A percentile compares a stretch with the other conserved stretches of the same genome.
These are phyloP conservation scores for Geotrupes spiniger DNA, from an alignment of 2,888 invertebrate species.

Conservation along the genomic window DNA sequence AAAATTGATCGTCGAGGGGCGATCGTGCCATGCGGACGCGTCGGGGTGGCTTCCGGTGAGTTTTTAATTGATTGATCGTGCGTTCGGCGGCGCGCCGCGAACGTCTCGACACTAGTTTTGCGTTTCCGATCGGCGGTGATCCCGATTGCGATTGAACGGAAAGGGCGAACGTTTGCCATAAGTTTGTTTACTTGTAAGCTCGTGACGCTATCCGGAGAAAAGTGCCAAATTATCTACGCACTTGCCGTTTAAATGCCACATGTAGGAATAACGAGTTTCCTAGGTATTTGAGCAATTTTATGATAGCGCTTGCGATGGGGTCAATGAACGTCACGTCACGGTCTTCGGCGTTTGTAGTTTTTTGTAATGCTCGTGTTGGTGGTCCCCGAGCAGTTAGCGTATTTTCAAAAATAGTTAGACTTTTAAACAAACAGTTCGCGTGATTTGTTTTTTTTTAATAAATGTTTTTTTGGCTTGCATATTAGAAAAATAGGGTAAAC, in stretches of 20 bases:
- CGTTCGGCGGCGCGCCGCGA: background rate
- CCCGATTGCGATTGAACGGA: no score
- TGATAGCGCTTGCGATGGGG: slow-evolving; percentile 24
- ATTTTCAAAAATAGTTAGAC: no score
- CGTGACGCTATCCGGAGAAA: background rate
- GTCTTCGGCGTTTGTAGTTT: slow-evolving; percentile 21
- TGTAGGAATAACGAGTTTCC: background rate
- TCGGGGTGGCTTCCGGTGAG: slow-evolving; percentile 7
- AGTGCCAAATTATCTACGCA: slow-evolving; percentile 5
- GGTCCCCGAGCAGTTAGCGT: background rate
- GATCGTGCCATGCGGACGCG: background rate
- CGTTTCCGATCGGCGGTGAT: no score
- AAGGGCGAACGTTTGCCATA: no score
- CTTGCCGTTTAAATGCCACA: slow-evolving; percentile 7
- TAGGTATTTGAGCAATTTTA: slow-evolving; percentile 4
- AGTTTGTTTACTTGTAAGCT: background rate
- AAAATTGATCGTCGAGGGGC: slow-evolving; percentile 2
- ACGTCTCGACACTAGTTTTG: no score
- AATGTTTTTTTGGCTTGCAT: no score
- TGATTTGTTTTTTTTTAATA: no score
- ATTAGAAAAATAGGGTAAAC: no score
- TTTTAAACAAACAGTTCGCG: no score
- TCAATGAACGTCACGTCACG: slow-evolving; percentile 32
- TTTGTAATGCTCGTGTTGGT: slow-evolving; percentile 2
- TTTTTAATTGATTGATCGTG: slow-evolving; percentile 1